A percentile compares a stretch with the other conserved stretches of the same genome.
Conservation (phyloP, 1,140 invertebrate genomes). For the Drosophila asahinai region DNA sequence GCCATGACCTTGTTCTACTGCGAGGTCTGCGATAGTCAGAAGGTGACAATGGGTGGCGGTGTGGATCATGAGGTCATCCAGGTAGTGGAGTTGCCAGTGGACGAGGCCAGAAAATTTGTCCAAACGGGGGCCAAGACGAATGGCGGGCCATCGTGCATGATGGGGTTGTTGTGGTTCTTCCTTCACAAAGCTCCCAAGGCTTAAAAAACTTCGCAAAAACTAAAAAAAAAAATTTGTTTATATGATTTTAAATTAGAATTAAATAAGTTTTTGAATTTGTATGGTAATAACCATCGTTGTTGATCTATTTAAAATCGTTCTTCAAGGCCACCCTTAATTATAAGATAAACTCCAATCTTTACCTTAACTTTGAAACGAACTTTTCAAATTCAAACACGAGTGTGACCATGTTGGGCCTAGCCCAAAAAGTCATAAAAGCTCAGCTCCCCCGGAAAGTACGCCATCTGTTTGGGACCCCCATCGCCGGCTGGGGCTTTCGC, state of each 20-base stretch:
- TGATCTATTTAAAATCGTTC: no score
- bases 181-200: conserved; percentile 81
- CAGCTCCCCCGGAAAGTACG: neutral
- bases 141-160: conserved; percentile 92
- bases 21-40: conserved; percentile 93
- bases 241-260: no score
- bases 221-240: neutral
- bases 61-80: conserved; percentile 96
- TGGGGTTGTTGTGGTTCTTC: conserved; percentile 94
- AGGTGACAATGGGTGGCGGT: conserved; percentile 89
- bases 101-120: conserved; percentile 90
- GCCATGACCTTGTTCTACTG: conserved; percentile 94
- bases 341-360: neutral
- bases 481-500: conserved; percentile 28
- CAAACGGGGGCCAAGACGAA: conserved; percentile 87
- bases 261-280: no score
- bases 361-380: neutral
- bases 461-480: conserved; percentile 2
- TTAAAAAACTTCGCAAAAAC: no score
- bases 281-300: no score
- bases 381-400: conserved; percentile 3
- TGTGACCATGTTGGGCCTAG: conserved; percentile 31
- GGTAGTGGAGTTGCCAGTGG: conserved; percentile 93
- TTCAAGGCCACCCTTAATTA: no score
- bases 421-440: conserved; percentile 42